These are phyloP conservation scores for Bucco capensis DNA, from an alignment of 2,113 vertebrate species.

Conservation along the genomic window DNA sequence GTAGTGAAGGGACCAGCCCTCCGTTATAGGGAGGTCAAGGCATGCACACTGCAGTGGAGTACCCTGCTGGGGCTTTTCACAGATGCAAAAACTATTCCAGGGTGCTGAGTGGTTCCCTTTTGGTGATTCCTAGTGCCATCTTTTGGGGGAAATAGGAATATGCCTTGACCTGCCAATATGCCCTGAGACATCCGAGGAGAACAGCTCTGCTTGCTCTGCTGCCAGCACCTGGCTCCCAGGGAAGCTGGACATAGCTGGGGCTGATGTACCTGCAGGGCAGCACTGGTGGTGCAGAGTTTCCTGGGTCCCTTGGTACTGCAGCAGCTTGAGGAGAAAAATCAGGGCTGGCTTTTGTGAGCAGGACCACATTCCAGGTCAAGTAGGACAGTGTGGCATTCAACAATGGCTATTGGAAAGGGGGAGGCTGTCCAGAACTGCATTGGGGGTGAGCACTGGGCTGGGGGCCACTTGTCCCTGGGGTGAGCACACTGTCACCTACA, in stretches of 20 bases:
- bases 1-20: neutral
- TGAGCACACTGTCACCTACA: neutral
- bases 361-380: neutral
- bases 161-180: neutral
- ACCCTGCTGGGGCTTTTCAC: neutral
- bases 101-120: neutral
- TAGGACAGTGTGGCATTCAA: neutral
- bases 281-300: neutral
- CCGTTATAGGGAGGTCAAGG: rapidly evolving
- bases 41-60: neutral
- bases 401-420: rapidly evolving
- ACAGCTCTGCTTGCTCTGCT: neutral
- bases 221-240: rapidly evolving
- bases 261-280: neutral
- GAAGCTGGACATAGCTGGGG: rapidly evolving
- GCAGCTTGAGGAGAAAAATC: neutral
- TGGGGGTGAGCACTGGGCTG: neutral
- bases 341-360: neutral
- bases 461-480: neutral
- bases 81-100: neutral
- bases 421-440: neutral
- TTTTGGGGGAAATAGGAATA: slow-evolving; percentile 60
- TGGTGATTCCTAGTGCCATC: slow-evolving; percentile 63
- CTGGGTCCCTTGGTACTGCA: too few relatives aligned
- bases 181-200: neutral